Percentiles rank a stretch among this genome's conserved stretches.
These are phyloP conservation scores for Oryzias celebensis DNA, from an alignment of 2,113 vertebrate genomes.

Conservation along the genomic window DNA sequence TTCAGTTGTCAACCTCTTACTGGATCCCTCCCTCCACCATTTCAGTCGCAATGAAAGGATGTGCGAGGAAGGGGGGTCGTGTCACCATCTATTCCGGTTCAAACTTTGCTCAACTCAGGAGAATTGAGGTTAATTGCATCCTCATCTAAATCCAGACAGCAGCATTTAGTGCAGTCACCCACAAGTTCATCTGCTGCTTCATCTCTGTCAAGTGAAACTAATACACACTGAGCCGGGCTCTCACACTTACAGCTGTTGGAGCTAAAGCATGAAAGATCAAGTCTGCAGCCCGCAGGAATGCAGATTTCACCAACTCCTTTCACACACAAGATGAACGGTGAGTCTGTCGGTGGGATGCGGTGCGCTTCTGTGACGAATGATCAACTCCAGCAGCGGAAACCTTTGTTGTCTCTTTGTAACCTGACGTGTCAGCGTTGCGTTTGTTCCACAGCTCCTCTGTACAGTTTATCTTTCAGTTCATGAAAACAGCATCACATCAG, in stretches of 20 bases:
- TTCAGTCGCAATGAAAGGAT: slow-evolving; percentile 13
- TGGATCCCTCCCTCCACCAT: slow-evolving; percentile 10
- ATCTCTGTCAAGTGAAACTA: slow-evolving; percentile 40
- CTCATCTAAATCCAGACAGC: slow-evolving; percentile 37
- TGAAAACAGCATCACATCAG: slow-evolving; percentile 44
- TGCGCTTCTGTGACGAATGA: slow-evolving; percentile 27
- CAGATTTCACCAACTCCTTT: slow-evolving; percentile 18
- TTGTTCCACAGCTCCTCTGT: slow-evolving; percentile 27
- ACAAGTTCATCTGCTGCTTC: slow-evolving; percentile 33
- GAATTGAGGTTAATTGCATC: slow-evolving; percentile 44
- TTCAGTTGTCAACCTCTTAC: slow-evolving; percentile 42
- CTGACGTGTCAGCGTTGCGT: slow-evolving; percentile 18
- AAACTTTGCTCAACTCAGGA: slow-evolving; percentile 13
- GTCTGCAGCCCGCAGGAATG: slow-evolving; percentile 11
- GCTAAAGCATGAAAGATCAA: slow-evolving; percentile 42
- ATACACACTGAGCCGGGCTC: slow-evolving; percentile 36
- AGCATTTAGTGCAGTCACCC: slow-evolving; percentile 21
- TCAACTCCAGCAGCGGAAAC: slow-evolving; percentile 8
- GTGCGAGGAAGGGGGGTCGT: not conserved
- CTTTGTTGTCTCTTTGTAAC: slow-evolving; percentile 29
- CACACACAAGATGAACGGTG: slow-evolving; percentile 39
- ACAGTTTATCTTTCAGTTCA: slow-evolving; percentile 44
- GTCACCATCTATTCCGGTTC: not conserved
- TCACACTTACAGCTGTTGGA: slow-evolving; percentile 1
- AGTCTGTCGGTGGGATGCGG: slow-evolving; percentile 44